Conservation (phyloP, 2,888 invertebrate species). For the Nemotelus pantherinus region DNA sequence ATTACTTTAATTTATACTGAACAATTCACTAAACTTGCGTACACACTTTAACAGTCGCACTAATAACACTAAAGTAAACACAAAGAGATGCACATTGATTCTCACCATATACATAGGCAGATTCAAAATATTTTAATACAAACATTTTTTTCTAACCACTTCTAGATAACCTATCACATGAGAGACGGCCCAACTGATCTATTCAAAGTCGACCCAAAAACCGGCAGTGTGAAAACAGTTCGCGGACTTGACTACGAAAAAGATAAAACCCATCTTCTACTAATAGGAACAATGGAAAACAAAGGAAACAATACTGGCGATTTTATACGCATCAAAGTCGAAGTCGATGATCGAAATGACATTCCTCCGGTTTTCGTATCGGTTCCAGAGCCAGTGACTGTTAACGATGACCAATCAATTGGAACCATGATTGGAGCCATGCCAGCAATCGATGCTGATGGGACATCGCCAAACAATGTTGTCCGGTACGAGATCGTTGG, state of each 20-base stretch:
- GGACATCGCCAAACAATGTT: slow-evolving; percentile 85
- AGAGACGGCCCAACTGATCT: slow-evolving; percentile 82
- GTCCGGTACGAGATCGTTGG: slow-evolving; percentile 83
- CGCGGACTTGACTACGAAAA: slow-evolving; percentile 82
- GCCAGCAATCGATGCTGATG: slow-evolving; percentile 84
- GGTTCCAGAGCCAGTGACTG: slow-evolving; percentile 81
- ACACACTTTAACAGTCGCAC: too few species aligned
- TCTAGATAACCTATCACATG: slow-evolving; percentile 76
- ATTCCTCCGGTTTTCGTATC: slow-evolving; percentile 87
- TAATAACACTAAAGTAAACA: too few species aligned
- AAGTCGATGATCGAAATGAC: slow-evolving; percentile 84
- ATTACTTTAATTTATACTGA: too few species aligned
- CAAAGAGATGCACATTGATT: too few species aligned
- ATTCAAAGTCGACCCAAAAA: slow-evolving; percentile 83
- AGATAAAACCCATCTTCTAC: slow-evolving; percentile 76
- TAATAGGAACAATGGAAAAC: slow-evolving; percentile 87
- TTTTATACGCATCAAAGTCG: slow-evolving; percentile 70
- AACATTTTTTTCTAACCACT: not conserved
- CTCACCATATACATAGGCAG: too few species aligned
- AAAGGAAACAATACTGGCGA: slow-evolving; percentile 74
- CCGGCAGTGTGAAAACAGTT: slow-evolving; percentile 81
- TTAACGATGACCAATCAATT: slow-evolving; percentile 84
- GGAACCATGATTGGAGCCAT: slow-evolving; percentile 83
- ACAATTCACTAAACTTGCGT: too few species aligned
- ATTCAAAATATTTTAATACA: too few species aligned